Evolutionary conservation across 2,888 invertebrate genomes (phyloP), one percentile per base, ranked within the genome.

Genomic region (Digitonthophagus gazella): DNA sequence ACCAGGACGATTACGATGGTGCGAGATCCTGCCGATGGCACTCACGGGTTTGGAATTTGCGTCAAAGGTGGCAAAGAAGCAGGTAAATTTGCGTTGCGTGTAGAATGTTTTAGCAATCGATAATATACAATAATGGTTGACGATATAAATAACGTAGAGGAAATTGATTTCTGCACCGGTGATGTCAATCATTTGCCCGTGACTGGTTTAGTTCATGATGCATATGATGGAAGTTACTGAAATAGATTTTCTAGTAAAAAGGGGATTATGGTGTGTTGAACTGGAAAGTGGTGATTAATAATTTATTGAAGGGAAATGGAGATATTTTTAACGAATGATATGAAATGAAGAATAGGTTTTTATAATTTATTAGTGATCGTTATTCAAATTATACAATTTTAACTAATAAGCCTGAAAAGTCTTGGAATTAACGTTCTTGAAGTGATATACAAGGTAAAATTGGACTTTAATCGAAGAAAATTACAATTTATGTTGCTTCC

Each of bases 61-160:
- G 94, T 95, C 81, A 95, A 95, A 84, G 94, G 94, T 79, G 94
- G 94, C 76, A 93, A 93, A 85, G 93, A 94, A 83, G 91, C 93
- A 83, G 93, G 94, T 93, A 63, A 44, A 18, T 64, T 22, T 22
- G 8, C 64, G 64, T 64, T 20, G 15, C 64, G 15, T 22, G 11
- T 44, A 14, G 15, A 14, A n/a, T 8, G 4, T 63, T 20, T n/a
- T n/a, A n/a, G n/a, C n/a, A n/a, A n/a, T n/a, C n/a, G 15, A 14
- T 8, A 14, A 58, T 58, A 8, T 58, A 14, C 5, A 58, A 6
- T 14, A 11, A 14, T 58, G 54, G 8, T 57, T 4, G 15, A 57
- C 1, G 6, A 6, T 57, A 15, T 57, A 57, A 16, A 57, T 57
- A 57, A 15, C 57, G 14, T n/a, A 14, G 11, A 14, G 57, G 57